phyloP scores from a whole-genome alignment of 2,797 vertebrate species.

The Centropyge bicolor region DNA sequence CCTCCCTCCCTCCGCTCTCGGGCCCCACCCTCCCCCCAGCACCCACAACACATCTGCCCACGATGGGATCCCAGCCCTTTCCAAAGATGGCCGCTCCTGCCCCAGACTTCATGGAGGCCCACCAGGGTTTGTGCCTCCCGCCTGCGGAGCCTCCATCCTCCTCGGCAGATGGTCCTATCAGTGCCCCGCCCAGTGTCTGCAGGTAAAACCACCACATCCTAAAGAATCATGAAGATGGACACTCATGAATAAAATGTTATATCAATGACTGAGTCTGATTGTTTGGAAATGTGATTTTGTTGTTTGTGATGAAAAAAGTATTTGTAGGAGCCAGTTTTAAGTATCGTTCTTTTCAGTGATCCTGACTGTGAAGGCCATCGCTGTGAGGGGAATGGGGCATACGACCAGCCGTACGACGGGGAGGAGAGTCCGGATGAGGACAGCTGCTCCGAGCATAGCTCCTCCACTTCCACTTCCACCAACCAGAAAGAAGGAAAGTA shows the following conservation, averaged over 20 bases:
- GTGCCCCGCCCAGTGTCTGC: slow-evolving; percentile 96
- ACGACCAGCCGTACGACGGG: slow-evolving; percentile 93
- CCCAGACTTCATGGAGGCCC: slow-evolving; percentile 91
- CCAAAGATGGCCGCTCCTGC: slow-evolving; percentile 90
- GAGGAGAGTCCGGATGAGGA: slow-evolving; percentile 98
- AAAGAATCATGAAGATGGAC: background rate
- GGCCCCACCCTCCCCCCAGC: slow-evolving; percentile 87
- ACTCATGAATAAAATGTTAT: background rate
- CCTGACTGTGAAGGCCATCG: slow-evolving; percentile 98
- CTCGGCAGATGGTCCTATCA: slow-evolving; percentile 88
- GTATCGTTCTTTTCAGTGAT: slow-evolving; percentile 84
- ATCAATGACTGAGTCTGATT: background rate
- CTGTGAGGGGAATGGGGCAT: slow-evolving; percentile 92
- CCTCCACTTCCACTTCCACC: slow-evolving; percentile 98
- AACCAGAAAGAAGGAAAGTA: slow-evolving; percentile 99
- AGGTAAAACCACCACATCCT: slow-evolving; percentile 84
- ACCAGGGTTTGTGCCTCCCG: slow-evolving; percentile 90
- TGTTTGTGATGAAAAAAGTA: background rate
- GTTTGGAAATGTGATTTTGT: background rate
- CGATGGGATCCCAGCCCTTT: slow-evolving; percentile 89
- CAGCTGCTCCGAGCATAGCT: slow-evolving; percentile 99
- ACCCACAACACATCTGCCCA: slow-evolving; percentile 89
- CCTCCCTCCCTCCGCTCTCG: slow-evolving; percentile 89
- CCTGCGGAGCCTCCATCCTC: slow-evolving; percentile 87
- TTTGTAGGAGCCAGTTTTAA: background rate